Conservation (phyloP, 35 echinoderm and acorn worm genomes). For the Apostichopus japonicus region DNA sequence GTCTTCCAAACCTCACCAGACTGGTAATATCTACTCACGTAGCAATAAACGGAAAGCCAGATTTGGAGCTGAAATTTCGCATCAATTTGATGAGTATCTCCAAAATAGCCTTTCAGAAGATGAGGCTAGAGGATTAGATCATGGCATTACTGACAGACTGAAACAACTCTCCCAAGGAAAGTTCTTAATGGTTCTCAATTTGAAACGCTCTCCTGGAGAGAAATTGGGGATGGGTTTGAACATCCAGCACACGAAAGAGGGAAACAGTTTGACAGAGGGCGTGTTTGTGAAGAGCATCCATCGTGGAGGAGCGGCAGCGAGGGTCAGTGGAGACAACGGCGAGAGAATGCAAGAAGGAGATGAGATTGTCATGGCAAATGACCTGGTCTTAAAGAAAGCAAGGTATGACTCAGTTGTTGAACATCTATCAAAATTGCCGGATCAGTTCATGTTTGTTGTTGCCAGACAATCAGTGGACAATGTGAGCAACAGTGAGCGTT, state of each 20-base stretch:
- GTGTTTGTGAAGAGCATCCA: conserved; percentile 82
- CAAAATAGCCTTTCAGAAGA: neutral
- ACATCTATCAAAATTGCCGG: conserved; percentile 28
- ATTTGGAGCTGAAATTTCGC: conserved; percentile 8
- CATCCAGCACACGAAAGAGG: conserved; percentile 79
- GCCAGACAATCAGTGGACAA: conserved; percentile 4
- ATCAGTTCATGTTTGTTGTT: conserved; percentile 30
- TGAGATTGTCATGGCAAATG: conserved; percentile 61
- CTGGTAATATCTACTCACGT: neutral
- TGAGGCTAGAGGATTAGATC: neutral
- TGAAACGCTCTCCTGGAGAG: conserved; percentile 73
- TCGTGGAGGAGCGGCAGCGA: conserved; percentile 76
- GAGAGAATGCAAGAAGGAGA: conserved; percentile 68
- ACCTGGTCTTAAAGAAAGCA: conserved; percentile 30
- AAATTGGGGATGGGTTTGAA: conserved; percentile 93
- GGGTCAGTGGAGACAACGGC: conserved; percentile 49
- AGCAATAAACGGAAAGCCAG: conserved; percentile 34
- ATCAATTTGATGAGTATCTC: conserved; percentile 32
- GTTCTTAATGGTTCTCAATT: conserved; percentile 60
- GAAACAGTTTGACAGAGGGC: conserved; percentile 65
- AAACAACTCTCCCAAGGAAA: conserved; percentile 37
- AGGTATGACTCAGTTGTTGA: conserved; percentile 26
- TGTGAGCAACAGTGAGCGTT: neutral
- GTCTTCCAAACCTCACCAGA: neutral
- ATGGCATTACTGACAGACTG: conserved; percentile 4